Evolutionary conservation across 2,888 invertebrate genomes (phyloP), one percentile per base, ranked within the genome.

Genomic region (Orthosia gracilis): DNA sequence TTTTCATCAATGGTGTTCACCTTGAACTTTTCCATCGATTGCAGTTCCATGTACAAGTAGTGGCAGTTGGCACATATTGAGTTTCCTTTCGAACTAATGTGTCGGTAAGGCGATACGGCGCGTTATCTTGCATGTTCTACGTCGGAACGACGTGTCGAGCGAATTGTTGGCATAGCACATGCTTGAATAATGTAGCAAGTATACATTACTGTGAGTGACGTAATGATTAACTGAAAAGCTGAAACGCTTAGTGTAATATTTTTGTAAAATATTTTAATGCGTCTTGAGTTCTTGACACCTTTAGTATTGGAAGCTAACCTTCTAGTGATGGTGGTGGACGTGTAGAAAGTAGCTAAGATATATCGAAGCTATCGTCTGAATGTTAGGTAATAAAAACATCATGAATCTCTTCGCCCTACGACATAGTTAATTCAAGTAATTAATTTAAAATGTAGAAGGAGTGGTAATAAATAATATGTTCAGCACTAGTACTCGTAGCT

Each of bases 21-120:
- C 90, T 90, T 90, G 90, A 90, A 85, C 89, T 85, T 82, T 77
- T 12, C 45, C 77, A 90, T 89, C 86, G 89, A 89, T 90, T 90
- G 87, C 82, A 84, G 81, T 86, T 89, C 87, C 73, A 67, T 69
- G 81, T 85, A 87, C 40, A 66, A 75, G 58, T 31, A 83, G 80
- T 82, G 62, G 81, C 21, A 61, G 45, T 61, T 61, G 61, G 61
- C 69, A 80, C 59, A 84, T 79, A 83, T 85, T 80, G 69, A 78
- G 66, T 72, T 80, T 84, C 73, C 76, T 83, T 85, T 81, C 47
- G 76, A 79, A 55, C 45, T 69, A 81, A 65, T 70, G 78, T 76
- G 73, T 61, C 61, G 67, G 72, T 74, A 45, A 57, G 54, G 62
- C 80, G 68, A 79, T 82, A 79, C 69, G 7, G 68, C 64, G 66